Evolutionary conservation across 2,113 vertebrate species (phyloP), one percentile per base, ranked within the genome.

Genomic region (Charina bottae): DNA sequence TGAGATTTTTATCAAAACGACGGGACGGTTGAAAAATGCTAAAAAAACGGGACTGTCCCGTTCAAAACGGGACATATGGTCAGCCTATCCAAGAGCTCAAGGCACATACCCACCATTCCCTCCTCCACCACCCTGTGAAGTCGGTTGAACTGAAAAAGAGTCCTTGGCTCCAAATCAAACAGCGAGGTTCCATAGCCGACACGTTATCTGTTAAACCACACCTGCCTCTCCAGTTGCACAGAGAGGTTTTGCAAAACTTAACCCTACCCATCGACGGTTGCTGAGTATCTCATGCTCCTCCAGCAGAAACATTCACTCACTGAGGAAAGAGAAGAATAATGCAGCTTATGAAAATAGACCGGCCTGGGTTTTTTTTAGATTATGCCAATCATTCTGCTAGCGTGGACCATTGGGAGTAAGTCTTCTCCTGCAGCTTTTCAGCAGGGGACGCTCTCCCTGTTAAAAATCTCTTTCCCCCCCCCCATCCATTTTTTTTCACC

Each of bases 401-500:
- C 7, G 62, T 49, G 26, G 53, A 0, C 0, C 88, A 72, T 55
- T 88, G 49, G 56, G 0, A 0, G 54, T 12, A 21, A 93, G 60
- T 0, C 0, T 11, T 59, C 55, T 91, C 26, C 94, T 85, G 86
- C 88, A 94, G 37, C 28, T 89, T 84, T 54, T 85, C 90, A 94
- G 92, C 92, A 93, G 93, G 84, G 85, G 92, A 95, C 64, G 0
- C 93, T 90, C 94, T 85, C 85, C 95, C 93, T 92, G 64, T 56
- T 93, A 95, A 89, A 92, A 60, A 95, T 91, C 78, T 85, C 46
- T 92, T 84, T 78, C n/a, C 37, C 15, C 1, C 37, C 19, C 13
- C 55, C 55, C 13, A 46, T 49, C 42, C 55, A 15, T 42, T 42
- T 56, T 56, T 87, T 94, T 91, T 87, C 68, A 60, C 88, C 55